A percentile compares a stretch with the other conserved stretches of the same genome.
These are phyloP conservation scores for Nannoperca australis DNA, from an alignment of 2,797 vertebrate species.

Conservation along the genomic window DNA sequence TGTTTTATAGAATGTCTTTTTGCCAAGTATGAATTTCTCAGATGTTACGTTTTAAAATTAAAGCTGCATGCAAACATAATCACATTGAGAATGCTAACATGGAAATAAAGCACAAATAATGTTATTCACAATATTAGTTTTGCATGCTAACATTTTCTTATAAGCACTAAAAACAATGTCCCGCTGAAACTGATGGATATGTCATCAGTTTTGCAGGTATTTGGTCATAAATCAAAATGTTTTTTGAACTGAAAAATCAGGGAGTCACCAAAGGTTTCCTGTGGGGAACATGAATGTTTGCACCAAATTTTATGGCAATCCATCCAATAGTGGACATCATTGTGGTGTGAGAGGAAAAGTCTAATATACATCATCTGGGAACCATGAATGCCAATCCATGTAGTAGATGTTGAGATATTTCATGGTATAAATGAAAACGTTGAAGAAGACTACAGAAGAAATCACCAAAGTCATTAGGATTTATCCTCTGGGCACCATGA, in stretches of 20 bases:
- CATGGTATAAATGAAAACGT: not conserved
- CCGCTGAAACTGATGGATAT: too few relatives aligned
- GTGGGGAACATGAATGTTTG: not conserved
- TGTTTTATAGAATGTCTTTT: not conserved
- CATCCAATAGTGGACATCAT: not conserved
- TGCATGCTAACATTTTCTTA: not conserved
- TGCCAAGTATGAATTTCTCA: not conserved
- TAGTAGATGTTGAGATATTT: not conserved
- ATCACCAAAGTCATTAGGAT: not conserved
- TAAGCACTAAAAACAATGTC: not conserved
- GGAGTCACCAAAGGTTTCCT: not conserved
- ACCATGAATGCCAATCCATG: not conserved
- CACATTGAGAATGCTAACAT: not conserved
- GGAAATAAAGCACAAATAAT: not conserved
- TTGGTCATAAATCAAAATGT: not conserved
- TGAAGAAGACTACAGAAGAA: not conserved
- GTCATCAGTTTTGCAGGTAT: not conserved
- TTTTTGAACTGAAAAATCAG: not conserved
- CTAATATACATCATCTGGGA: not conserved
- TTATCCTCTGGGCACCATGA: too few relatives aligned
- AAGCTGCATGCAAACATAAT: not conserved
- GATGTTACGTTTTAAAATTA: slow-evolving; percentile 5
- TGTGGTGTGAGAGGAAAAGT: not conserved
- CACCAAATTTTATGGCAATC: not conserved
- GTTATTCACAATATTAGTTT: not conserved